phyloP scores from a whole-genome alignment of 2,113 vertebrate species.

The Prunella fulvescens region DNA sequence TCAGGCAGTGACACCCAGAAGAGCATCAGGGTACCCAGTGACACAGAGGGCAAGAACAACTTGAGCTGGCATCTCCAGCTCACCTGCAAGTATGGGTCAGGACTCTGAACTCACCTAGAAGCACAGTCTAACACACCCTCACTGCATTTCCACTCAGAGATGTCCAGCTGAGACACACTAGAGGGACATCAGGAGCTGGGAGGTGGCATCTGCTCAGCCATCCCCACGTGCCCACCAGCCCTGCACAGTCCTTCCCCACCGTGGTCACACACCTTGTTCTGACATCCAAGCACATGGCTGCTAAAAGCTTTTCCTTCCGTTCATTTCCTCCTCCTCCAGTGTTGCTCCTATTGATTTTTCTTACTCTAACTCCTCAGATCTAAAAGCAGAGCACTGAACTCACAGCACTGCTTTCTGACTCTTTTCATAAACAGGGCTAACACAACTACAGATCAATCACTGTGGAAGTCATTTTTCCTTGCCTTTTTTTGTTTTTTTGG shows the following conservation, averaged over 20 bases:
- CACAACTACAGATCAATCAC: background rate
- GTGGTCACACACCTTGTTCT: constrained; percentile 35
- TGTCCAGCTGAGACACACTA: background rate
- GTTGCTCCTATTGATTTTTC: constrained; percentile 65
- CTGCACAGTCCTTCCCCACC: background rate
- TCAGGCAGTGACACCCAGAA: background rate
- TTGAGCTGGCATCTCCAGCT: background rate
- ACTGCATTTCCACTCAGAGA: background rate
- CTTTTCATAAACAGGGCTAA: background rate
- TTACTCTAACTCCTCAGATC: constrained; percentile 15
- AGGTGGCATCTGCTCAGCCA: background rate
- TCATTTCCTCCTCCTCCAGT: constrained; percentile 51
- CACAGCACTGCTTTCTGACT: background rate
- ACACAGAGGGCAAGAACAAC: background rate
- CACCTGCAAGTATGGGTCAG: background rate
- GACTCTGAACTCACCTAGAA: background rate
- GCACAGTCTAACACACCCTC: background rate
- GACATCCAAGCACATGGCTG: constrained; percentile 19
- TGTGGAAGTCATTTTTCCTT: background rate
- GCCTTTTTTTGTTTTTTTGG: background rate
- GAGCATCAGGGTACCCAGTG: background rate
- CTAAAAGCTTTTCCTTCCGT: constrained; percentile 63
- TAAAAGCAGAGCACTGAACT: constrained; percentile 40
- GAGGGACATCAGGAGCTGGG: background rate
- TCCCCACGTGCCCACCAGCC: background rate